Conservation (phyloP, 2,888 invertebrate species). For the Baronia brevicornis region DNA sequence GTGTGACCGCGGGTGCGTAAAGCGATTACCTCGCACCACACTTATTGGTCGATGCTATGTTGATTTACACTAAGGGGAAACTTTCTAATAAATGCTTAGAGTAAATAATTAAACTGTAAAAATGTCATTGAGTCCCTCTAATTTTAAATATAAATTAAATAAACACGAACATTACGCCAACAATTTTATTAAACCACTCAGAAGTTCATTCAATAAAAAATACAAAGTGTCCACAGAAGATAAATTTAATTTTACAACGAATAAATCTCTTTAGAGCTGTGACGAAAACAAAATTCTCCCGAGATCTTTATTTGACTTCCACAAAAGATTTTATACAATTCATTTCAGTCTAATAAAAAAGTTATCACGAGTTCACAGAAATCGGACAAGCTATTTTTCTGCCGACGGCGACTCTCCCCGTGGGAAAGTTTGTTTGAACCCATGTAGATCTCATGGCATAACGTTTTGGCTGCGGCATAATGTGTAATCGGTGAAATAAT, state of each 20-base stretch:
- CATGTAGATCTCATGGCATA: slow-evolving; percentile 31
- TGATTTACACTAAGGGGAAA: too few species aligned
- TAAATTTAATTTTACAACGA: slow-evolving; percentile 47
- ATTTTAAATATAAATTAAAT: slow-evolving; percentile 3
- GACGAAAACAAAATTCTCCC: slow-evolving; percentile 54
- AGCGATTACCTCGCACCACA: slow-evolving; percentile 45
- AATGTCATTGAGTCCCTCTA: too few species aligned
- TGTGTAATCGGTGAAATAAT: slow-evolving; percentile 6
- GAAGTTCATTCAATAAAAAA: slow-evolving; percentile 20
- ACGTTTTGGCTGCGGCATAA: slow-evolving; percentile 24
- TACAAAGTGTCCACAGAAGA: slow-evolving; percentile 29
- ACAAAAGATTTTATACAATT: slow-evolving; percentile 69
- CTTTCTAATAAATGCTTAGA: too few species aligned
- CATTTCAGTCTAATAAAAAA: slow-evolving; percentile 69
- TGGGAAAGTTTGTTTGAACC: slow-evolving; percentile 53
- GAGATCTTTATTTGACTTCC: slow-evolving; percentile 59
- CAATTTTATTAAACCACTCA: slow-evolving; percentile 12
- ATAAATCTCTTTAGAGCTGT: slow-evolving; percentile 50
- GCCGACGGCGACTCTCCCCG: slow-evolving; percentile 47
- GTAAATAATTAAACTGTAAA: too few species aligned
- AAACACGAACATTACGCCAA: slow-evolving; percentile 4
- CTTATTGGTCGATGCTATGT: slow-evolving; percentile 57
- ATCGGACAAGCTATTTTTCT: slow-evolving; percentile 62
- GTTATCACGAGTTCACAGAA: slow-evolving; percentile 68
- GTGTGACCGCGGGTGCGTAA: slow-evolving; percentile 40